phyloP scores from a whole-genome alignment of 2,888 invertebrate genomes.

The Blastobasis adustella region DNA sequence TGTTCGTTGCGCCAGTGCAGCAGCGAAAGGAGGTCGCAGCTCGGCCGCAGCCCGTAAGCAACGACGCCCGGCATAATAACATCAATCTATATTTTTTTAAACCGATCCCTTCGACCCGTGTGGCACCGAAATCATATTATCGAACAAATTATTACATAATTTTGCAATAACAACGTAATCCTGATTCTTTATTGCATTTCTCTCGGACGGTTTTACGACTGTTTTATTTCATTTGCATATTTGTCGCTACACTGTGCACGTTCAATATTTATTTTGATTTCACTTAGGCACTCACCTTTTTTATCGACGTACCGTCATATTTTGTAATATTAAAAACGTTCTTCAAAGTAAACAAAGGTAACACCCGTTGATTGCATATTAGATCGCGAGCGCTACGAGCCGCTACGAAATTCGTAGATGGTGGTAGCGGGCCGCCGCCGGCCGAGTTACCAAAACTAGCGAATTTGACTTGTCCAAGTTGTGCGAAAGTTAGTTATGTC shows the following conservation, averaged over 20 bases:
- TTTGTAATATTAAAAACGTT: neutral
- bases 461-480: slow-evolving; percentile 7
- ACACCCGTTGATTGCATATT: neutral
- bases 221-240: neutral
- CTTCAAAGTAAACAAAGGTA: neutral
- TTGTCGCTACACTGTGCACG: slow-evolving; percentile 2
- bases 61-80: slow-evolving; percentile 13
- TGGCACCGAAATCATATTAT: slow-evolving; percentile 26
- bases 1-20: slow-evolving; percentile 69
- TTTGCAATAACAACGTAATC: no score
- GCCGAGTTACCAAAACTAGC: slow-evolving; percentile 8
- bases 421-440: neutral
- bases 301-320: slow-evolving; percentile 12
- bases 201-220: neutral
- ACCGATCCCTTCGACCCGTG: slow-evolving; percentile 42
- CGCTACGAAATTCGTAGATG: slow-evolving; percentile 34
- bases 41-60: slow-evolving; percentile 47
- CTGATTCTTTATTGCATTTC: neutral
- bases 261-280: slow-evolving; percentile 3
- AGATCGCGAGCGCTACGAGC: slow-evolving; percentile 27
- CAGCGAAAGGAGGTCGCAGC: slow-evolving; percentile 70
- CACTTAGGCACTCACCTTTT: neutral
- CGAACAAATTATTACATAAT: no score
- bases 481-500: slow-evolving; percentile 17
- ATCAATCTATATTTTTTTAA: slow-evolving; percentile 45